phyloP scores from a whole-genome alignment of 2,113 vertebrate genomes.

The Nyctereutes procyonoides region DNA sequence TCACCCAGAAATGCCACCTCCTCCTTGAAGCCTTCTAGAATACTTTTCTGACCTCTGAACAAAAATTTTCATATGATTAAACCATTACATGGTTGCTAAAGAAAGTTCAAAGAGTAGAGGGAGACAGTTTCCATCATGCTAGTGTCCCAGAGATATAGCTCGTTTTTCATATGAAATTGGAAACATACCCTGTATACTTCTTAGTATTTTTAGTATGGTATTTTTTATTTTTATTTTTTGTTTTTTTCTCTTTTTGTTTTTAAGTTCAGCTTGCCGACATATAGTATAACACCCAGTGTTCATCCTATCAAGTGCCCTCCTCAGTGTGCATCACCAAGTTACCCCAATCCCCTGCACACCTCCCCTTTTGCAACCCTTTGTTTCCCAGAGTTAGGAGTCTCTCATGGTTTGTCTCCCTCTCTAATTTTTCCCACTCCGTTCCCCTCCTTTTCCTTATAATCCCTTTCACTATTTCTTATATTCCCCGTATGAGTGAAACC shows the following conservation, averaged over 20 bases:
- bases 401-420: too few species aligned
- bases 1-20: neutral
- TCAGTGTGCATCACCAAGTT: too few species aligned
- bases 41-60: neutral
- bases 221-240: neutral
- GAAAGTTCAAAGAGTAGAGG: neutral
- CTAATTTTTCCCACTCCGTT: too few species aligned
- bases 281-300: too few species aligned
- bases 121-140: neutral
- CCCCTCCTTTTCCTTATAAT: too few species aligned
- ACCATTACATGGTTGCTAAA: neutral
- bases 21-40: neutral
- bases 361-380: too few species aligned
- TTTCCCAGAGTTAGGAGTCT: too few species aligned
- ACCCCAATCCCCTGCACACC: too few species aligned
- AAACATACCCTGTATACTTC: neutral
- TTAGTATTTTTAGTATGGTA: neutral
- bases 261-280: too few species aligned
- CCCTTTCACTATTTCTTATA: too few species aligned
- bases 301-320: too few species aligned
- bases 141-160: neutral
- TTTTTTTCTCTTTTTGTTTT: neutral
- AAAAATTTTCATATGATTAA: neutral
- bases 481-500: too few species aligned
- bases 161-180: neutral